A percentile compares a stretch with the other conserved stretches of the same genome.
These are phyloP conservation scores for Linepithema humile DNA, from an alignment of 1,140 invertebrate genomes.

Conservation along the genomic window DNA sequence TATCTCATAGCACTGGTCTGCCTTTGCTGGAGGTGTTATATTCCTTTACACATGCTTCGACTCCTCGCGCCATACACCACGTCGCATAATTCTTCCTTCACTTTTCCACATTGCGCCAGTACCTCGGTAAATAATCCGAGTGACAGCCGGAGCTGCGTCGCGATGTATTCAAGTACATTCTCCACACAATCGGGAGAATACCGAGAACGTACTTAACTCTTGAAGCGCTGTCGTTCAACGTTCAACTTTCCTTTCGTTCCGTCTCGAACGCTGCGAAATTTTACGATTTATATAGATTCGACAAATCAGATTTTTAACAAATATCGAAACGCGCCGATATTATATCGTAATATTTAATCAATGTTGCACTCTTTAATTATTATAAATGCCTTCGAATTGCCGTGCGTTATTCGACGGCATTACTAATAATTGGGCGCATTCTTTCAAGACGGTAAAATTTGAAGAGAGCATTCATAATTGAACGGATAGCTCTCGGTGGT, in stretches of 20 bases:
- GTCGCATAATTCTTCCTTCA: slow-evolving; percentile 37
- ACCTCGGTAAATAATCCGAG: slow-evolving; percentile 6
- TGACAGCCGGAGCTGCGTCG: neutral
- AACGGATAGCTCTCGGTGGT: neutral
- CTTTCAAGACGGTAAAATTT: neutral
- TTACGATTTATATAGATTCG: too few species aligned
- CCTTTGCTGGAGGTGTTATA: slow-evolving; percentile 17
- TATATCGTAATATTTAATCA: too few species aligned
- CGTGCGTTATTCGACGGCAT: too few species aligned
- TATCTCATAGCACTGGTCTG: slow-evolving; percentile 29
- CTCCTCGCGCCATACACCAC: neutral
- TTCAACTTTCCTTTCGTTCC: too few species aligned
- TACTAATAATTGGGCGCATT: neutral
- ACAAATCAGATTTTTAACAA: too few species aligned
- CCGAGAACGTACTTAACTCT: neutral
- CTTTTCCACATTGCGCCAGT: neutral
- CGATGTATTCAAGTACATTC: neutral
- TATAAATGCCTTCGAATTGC: too few species aligned
- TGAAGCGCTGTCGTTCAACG: too few species aligned
- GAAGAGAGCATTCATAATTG: neutral
- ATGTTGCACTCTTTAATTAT: too few species aligned
- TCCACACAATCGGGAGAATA: too few species aligned
- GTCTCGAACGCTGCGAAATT: too few species aligned
- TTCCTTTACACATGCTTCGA: slow-evolving; percentile 13
- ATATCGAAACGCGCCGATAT: too few species aligned